Evolutionary conservation across 2,797 vertebrate species (phyloP).

Genomic region (Naso thynnoides): DNA sequence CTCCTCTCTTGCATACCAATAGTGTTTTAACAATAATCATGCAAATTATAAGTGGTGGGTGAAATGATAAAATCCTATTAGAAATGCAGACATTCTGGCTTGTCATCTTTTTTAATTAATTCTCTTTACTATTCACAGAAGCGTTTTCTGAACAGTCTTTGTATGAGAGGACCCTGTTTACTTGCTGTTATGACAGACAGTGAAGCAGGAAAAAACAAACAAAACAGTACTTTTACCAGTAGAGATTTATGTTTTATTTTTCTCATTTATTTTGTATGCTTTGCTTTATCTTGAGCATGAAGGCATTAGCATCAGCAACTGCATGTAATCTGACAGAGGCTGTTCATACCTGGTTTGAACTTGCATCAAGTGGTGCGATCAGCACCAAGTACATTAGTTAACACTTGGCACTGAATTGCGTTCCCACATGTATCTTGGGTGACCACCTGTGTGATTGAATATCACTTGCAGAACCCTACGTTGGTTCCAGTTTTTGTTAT

Average conservation of each 20-base stretch:
- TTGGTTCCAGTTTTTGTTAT: too few relatives aligned
- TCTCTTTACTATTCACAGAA: background rate
- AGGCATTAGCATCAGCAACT: background rate
- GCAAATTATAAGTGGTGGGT: background rate
- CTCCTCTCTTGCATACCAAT: background rate
- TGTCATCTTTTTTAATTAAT: background rate
- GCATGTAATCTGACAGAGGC: too few relatives aligned
- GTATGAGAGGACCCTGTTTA: background rate
- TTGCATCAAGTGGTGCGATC: too few relatives aligned
- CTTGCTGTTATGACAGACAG: background rate
- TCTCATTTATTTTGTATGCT: background rate
- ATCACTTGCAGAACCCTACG: too few relatives aligned
- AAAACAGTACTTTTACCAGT: background rate
- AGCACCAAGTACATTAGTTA: too few relatives aligned
- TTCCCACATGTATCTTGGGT: too few relatives aligned
- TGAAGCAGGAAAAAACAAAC: background rate
- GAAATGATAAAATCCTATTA: background rate
- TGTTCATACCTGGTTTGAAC: too few relatives aligned
- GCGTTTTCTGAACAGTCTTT: background rate
- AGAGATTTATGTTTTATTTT: background rate
- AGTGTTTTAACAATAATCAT: background rate
- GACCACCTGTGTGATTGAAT: too few relatives aligned
- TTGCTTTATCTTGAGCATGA: slow-evolving; percentile 2
- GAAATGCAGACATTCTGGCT: background rate
- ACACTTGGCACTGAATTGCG: too few relatives aligned